Conservation (phyloP, 2,797 vertebrate species). For the Ctenopoma multispine region DNA sequence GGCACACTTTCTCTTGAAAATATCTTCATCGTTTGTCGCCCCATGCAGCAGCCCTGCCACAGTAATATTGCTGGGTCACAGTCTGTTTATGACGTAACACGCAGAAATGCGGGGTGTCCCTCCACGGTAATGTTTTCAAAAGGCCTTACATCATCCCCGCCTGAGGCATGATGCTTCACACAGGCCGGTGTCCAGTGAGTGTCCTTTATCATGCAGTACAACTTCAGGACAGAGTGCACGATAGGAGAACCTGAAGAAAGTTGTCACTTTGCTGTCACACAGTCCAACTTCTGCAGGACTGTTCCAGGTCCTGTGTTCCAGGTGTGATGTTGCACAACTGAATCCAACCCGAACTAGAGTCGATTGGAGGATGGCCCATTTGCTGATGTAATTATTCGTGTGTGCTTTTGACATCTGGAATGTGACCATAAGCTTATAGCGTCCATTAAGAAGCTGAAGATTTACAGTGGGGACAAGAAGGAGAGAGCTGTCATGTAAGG, state of each 20-base stretch:
- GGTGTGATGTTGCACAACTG: conserved; percentile 63
- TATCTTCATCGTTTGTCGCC: too few relatives aligned
- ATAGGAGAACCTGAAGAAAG: conserved; percentile 18
- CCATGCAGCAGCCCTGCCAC: neutral
- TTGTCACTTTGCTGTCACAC: neutral
- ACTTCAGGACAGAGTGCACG: conserved; percentile 31
- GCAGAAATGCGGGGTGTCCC: conserved; percentile 52
- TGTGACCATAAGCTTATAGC: conserved; percentile 72
- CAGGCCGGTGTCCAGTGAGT: conserved; percentile 39
- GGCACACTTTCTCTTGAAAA: neutral
- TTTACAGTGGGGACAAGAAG: conserved; percentile 65
- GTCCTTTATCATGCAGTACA: conserved; percentile 6
- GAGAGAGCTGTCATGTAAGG: conserved; percentile 63
- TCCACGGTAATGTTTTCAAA: conserved; percentile 50
- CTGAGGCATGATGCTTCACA: conserved; percentile 18
- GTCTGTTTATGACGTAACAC: conserved; percentile 25
- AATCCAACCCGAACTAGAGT: conserved; percentile 42
- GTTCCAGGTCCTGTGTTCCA: too few relatives aligned
- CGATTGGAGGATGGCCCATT: conserved; percentile 53
- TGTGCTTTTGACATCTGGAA: conserved; percentile 73
- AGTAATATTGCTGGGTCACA: conserved; percentile 26
- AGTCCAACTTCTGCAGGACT: neutral
- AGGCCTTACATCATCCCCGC: conserved; percentile 66
- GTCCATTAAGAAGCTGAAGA: conserved; percentile 71
- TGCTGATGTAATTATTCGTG: conserved; percentile 60